Conservation (phyloP, 2,888 invertebrate species). For the Panopea generosa region DNA sequence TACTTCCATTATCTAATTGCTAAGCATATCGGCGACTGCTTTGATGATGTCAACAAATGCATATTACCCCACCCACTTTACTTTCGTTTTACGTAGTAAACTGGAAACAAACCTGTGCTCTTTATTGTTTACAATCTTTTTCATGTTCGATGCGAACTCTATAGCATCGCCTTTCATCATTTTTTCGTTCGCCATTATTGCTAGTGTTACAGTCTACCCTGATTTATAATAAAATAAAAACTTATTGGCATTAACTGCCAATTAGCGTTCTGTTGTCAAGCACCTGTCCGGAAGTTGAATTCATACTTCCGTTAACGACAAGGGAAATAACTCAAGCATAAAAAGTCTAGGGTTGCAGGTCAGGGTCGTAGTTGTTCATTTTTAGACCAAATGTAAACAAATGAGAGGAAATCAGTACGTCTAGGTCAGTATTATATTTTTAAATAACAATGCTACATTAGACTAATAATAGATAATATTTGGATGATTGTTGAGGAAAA, state of each 20-base stretch:
- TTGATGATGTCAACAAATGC: too few relatives aligned
- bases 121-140: constrained; percentile 80
- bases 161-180: constrained; percentile 77
- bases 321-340: constrained; percentile 29
- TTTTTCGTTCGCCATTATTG: constrained; percentile 72
- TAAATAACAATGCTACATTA: too few relatives aligned
- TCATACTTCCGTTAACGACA: constrained; percentile 10
- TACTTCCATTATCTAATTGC: too few relatives aligned
- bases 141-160: constrained; percentile 82
- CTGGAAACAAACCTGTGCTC: constrained; percentile 78
- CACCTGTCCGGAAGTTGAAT: constrained; percentile 45
- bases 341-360: too few relatives aligned
- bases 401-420: too few relatives aligned
- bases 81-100: not conserved
- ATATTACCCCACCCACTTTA: too few relatives aligned
- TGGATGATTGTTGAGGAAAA: too few relatives aligned
- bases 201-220: not conserved
- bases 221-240: not conserved
- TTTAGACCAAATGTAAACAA: too few relatives aligned
- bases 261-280: constrained; percentile 64
- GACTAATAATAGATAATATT: too few relatives aligned
- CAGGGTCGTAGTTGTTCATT: too few relatives aligned
- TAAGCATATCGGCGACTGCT: too few relatives aligned
- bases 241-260: constrained; percentile 24
- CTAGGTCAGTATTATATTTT: too few relatives aligned